phyloP scores from a whole-genome alignment of 2,113 vertebrate genomes.

The Hemichromis elongatus region DNA sequence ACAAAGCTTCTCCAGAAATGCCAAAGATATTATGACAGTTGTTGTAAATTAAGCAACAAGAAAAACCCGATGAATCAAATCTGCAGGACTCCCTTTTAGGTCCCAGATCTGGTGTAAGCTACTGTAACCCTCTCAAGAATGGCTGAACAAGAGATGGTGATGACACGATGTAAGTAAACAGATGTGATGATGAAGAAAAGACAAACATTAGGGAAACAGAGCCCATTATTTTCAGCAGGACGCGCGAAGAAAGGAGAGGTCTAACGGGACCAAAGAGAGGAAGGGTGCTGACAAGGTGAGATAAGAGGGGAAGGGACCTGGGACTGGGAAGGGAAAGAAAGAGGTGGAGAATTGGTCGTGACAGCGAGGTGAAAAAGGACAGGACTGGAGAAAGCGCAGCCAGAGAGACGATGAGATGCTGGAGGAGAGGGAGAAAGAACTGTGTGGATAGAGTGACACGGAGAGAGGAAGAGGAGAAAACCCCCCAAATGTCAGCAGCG shows the following conservation, averaged over 20 bases:
- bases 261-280: background rate
- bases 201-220: background rate
- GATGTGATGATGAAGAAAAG: background rate
- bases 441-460: slow-evolving; percentile 14
- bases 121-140: background rate
- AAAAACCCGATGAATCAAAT: background rate
- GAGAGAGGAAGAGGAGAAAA: slow-evolving; percentile 6
- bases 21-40: background rate
- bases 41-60: background rate
- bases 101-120: background rate
- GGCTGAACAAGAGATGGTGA: background rate
- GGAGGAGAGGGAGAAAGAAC: background rate
- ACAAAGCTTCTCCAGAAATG: background rate
- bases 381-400: background rate
- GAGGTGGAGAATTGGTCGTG: slow-evolving; percentile 35
- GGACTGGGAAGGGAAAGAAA: background rate
- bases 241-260: background rate
- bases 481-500: background rate
- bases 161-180: background rate
- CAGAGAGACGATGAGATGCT: background rate
- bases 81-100: background rate
- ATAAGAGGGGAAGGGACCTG: background rate
- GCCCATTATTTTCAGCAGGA: background rate
- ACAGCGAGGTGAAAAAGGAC: slow-evolving; percentile 45
- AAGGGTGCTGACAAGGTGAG: background rate